Percentiles rank a stretch among this genome's conserved stretches.
These are phyloP conservation scores for Leucophenga montana DNA, from an alignment of 2,888 invertebrate genomes.

Conservation along the genomic window DNA sequence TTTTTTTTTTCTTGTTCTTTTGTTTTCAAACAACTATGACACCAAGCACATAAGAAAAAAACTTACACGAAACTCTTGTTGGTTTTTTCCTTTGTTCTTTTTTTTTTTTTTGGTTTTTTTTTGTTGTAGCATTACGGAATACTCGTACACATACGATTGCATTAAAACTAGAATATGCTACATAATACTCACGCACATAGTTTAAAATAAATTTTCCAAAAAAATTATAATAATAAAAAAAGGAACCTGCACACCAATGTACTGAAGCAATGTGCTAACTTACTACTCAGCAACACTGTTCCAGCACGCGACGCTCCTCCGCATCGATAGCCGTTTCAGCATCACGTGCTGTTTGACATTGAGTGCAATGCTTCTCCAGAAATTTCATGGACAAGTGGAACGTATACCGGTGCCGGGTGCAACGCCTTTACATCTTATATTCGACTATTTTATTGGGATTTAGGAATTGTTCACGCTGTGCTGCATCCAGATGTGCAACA, in stretches of 20 bases:
- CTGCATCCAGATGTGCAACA: constrained; percentile 71
- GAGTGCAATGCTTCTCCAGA: constrained; percentile 68
- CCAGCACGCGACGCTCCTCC: constrained; percentile 51
- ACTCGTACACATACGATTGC: too few species aligned
- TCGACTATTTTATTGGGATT: constrained; percentile 73
- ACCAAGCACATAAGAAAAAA: too few species aligned
- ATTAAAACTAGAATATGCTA: too few species aligned
- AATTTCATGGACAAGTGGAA: constrained; percentile 72
- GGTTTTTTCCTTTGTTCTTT: too few species aligned
- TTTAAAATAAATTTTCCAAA: background rate
- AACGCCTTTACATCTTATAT: constrained; percentile 73
- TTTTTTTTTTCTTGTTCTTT: too few species aligned
- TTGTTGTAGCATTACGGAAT: too few species aligned
- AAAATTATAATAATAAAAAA: background rate
- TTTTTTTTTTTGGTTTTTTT: too few species aligned
- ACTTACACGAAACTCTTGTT: too few species aligned
- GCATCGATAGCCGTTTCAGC: constrained; percentile 44
- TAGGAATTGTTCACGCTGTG: constrained; percentile 73
- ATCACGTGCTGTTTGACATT: constrained; percentile 62
- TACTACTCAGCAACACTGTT: constrained; percentile 49
- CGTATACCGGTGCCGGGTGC: constrained; percentile 72
- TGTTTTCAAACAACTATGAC: too few species aligned
- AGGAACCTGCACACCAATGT: constrained; percentile 22
- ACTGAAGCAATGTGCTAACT: constrained; percentile 53
- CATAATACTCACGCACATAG: too few species aligned